phyloP scores from a whole-genome alignment of 2,797 vertebrate species.

The Adelosebastes latens region DNA sequence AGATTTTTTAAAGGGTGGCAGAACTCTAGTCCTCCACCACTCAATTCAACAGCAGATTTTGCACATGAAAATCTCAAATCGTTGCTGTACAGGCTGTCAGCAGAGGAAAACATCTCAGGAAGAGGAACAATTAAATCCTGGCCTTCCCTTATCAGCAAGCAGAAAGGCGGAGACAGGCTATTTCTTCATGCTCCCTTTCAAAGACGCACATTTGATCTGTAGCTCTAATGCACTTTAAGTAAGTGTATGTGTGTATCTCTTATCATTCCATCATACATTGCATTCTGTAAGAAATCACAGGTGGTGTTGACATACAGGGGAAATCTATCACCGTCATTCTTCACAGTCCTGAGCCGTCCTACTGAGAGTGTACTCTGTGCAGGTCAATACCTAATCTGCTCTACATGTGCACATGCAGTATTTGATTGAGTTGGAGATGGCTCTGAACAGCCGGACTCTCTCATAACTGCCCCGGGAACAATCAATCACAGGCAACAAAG shows the following conservation, averaged over 20 bases:
- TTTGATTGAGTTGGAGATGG: slow-evolving; percentile 1
- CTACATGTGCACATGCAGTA: neutral
- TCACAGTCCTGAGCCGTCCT: neutral
- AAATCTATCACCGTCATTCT: slow-evolving; percentile 2
- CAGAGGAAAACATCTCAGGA: neutral
- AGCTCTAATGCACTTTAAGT: neutral
- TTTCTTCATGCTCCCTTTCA: neutral
- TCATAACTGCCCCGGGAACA: neutral
- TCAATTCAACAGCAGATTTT: neutral
- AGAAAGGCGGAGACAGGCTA: neutral
- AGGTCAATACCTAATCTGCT: slow-evolving; percentile 35
- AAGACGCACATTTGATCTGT: neutral
- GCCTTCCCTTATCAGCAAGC: neutral
- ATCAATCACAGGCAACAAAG: neutral
- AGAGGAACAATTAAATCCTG: slow-evolving; percentile 9
- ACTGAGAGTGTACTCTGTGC: slow-evolving; percentile 10
- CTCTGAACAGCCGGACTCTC: slow-evolving; percentile 3
- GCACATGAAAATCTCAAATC: neutral
- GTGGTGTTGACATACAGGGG: neutral
- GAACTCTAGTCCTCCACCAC: neutral
- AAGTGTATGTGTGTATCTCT: neutral
- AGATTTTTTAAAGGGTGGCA: neutral
- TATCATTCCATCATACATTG: neutral
- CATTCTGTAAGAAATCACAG: neutral
- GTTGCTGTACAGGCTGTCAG: neutral